Evolutionary conservation across 2,797 vertebrate genomes (phyloP).

Genomic region (Chanos chanos): DNA sequence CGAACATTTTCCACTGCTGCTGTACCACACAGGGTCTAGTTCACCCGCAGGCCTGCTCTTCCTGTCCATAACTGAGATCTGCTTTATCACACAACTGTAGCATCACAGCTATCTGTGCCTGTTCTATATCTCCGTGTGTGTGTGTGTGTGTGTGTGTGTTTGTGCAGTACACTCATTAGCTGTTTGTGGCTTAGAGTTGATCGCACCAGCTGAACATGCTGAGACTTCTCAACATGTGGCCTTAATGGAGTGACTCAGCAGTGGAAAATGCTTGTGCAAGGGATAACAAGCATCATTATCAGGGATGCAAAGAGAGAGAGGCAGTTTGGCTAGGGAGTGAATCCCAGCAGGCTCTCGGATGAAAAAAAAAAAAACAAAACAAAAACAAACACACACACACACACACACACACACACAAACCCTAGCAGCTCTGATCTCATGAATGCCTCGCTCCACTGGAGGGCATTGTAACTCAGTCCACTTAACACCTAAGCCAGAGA

Average conservation of each 20-base stretch:
- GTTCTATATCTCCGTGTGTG: no score
- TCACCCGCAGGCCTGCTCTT: background rate
- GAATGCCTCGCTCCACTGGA: constrained; percentile 31
- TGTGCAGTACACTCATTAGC: constrained; percentile 23
- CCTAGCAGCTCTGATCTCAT: constrained; percentile 29
- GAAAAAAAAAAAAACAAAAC: no score
- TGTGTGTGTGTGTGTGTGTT: no score
- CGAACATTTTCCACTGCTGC: constrained; percentile 28
- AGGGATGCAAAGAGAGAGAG: constrained; percentile 24
- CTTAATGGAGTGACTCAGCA: constrained; percentile 36
- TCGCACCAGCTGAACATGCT: constrained; percentile 22
- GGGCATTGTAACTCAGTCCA: constrained; percentile 27
- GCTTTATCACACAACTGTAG: no score
- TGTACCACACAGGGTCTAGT: no score
- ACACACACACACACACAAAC: no score
- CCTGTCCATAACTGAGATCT: background rate
- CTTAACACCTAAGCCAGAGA: constrained; percentile 41
- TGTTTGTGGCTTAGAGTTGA: constrained; percentile 27
- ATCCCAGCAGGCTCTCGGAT: constrained; percentile 24
- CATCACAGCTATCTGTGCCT: no score
- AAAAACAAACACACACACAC: no score
- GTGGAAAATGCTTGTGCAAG: constrained; percentile 40
- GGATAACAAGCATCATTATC: constrained; percentile 22
- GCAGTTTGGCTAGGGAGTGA: constrained; percentile 27
- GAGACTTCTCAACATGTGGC: constrained; percentile 1